Conservation (phyloP, 2,113 vertebrate genomes). For the Ceyx margarethae region DNA sequence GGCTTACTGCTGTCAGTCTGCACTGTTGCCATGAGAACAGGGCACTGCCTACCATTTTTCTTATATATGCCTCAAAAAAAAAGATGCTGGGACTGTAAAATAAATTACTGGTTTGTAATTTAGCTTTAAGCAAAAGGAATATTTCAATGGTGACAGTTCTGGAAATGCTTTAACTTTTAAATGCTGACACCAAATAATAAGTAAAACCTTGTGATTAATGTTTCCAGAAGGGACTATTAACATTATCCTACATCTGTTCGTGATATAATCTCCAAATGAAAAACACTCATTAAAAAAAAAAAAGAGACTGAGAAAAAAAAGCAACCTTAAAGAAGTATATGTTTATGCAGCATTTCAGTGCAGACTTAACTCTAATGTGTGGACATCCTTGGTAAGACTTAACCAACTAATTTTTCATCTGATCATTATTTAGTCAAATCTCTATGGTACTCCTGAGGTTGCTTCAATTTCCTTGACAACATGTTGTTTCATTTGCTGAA, state of each 20-base stretch:
- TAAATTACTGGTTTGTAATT: constrained; percentile 64
- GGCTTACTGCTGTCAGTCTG: neutral
- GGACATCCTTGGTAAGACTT: constrained; percentile 72
- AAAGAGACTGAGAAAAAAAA: constrained; percentile 17
- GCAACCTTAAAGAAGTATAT: constrained; percentile 29
- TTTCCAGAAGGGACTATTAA: constrained; percentile 81
- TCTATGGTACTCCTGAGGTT: constrained; percentile 68
- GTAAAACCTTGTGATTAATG: constrained; percentile 77
- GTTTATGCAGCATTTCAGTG: constrained; percentile 67
- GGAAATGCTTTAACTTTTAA: constrained; percentile 80
- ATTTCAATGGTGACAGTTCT: constrained; percentile 77
- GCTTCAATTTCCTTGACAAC: constrained; percentile 74
- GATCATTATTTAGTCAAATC: constrained; percentile 74
- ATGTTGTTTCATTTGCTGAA: constrained; percentile 70
- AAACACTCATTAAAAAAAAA: constrained; percentile 65
- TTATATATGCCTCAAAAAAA: constrained; percentile 12
- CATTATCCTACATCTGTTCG: constrained; percentile 80
- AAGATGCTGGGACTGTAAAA: constrained; percentile 36
- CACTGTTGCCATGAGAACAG: neutral
- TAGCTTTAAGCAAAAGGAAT: constrained; percentile 70
- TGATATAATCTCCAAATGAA: constrained; percentile 82
- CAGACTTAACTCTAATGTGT: constrained; percentile 66
- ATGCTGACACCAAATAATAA: constrained; percentile 80
- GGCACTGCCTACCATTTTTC: constrained; percentile 27
- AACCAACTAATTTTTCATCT: constrained; percentile 73